Evolutionary conservation across 2,888 invertebrate species (phyloP).

Genomic region (Torymus aiolomorphi): DNA sequence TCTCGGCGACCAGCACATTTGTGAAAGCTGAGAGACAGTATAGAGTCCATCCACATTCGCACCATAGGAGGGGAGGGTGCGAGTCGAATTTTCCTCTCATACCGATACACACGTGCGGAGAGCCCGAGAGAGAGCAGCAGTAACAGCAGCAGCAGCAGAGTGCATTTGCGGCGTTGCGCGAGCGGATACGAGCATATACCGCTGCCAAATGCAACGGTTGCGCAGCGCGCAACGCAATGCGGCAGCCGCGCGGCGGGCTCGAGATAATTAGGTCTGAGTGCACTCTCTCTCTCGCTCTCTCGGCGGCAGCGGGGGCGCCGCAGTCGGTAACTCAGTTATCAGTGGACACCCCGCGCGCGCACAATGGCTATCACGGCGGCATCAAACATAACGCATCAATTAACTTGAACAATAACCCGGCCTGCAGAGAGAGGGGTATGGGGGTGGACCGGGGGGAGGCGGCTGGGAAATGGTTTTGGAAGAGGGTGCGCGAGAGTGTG

Average conservation of each 20-base stretch:
- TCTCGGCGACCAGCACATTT: neutral
- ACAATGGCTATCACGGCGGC: conserved; percentile 75
- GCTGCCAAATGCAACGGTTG: conserved; percentile 43
- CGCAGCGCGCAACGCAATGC: conserved; percentile 42
- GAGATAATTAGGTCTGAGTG: conserved; percentile 77
- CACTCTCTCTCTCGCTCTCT: conserved; percentile 62
- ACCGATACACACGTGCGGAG: neutral
- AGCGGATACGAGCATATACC: neutral
- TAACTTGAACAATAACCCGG: conserved; percentile 75
- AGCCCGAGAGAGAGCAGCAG: neutral
- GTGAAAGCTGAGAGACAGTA: neutral
- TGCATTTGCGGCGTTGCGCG: conserved; percentile 70
- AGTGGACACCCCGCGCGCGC: conserved; percentile 69
- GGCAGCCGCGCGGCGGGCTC: conserved; percentile 62
- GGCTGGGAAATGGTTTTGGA: conserved; percentile 27
- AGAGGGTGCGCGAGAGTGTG: conserved; percentile 22
- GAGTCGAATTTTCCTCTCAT: neutral
- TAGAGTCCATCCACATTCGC: no score
- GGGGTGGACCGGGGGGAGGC: no score
- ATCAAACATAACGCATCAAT: conserved; percentile 77
- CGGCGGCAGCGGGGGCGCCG: conserved; percentile 62
- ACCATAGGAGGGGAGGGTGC: neutral
- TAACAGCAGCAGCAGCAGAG: conserved; percentile 47
- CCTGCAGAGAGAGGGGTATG: neutral
- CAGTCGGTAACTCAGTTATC: conserved; percentile 76